phyloP scores from a whole-genome alignment of 2,797 vertebrate genomes.

The Cyclura pinguis region DNA sequence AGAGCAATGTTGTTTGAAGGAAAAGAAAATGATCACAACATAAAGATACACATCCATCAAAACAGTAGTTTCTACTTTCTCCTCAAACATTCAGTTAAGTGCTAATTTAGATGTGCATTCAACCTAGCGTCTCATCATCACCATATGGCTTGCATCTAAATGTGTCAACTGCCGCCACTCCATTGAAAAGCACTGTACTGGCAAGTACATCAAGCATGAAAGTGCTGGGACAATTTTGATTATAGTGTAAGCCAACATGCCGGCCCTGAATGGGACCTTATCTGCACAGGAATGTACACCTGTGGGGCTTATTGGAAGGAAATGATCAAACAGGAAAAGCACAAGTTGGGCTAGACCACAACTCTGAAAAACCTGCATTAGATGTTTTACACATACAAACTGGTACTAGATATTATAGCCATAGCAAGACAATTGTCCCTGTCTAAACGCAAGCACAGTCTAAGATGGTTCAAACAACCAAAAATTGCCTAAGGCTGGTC shows the following conservation, averaged over 20 bases:
- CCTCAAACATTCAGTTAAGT: background rate
- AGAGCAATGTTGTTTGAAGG: rapidly evolving
- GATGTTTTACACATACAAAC: background rate
- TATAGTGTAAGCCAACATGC: background rate
- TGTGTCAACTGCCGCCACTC: background rate
- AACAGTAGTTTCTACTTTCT: background rate
- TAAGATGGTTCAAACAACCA: background rate
- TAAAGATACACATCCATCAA: background rate
- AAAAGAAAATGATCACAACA: no score
- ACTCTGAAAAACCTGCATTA: background rate
- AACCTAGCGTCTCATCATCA: background rate
- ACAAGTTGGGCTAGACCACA: background rate
- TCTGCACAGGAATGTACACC: background rate
- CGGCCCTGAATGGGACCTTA: background rate
- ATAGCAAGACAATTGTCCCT: background rate
- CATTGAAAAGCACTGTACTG: background rate
- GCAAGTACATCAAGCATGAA: background rate
- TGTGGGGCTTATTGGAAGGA: background rate
- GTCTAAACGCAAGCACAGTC: background rate
- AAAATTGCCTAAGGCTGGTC: background rate
- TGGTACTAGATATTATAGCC: background rate
- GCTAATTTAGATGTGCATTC: background rate
- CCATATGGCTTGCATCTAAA: background rate
- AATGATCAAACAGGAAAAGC: background rate
- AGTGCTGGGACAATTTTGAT: background rate